Conservation (phyloP, 2,888 invertebrate species). For the Osmoderma eremita region DNA sequence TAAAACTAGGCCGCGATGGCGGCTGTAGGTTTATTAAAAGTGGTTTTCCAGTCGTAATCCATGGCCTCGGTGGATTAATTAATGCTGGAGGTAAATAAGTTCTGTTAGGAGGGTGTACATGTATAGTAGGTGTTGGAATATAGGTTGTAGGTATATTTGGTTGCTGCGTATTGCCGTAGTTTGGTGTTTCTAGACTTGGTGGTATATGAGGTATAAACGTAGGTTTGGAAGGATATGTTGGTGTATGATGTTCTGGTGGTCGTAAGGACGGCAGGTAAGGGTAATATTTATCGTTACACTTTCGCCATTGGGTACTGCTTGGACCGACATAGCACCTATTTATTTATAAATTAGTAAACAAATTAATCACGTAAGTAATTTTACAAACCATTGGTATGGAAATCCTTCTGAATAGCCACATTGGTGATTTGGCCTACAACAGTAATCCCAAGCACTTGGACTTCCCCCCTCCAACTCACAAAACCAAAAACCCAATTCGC, state of each 20-base stretch:
- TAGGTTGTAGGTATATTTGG: slow-evolving; percentile 25
- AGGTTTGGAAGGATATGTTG: slow-evolving; percentile 18
- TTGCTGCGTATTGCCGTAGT: slow-evolving; percentile 40
- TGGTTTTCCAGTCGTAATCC: slow-evolving; percentile 39
- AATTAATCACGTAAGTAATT: slow-evolving; percentile 50
- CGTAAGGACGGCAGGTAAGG: slow-evolving; percentile 67
- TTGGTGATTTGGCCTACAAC: slow-evolving; percentile 82
- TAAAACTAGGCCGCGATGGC: slow-evolving; percentile 49
- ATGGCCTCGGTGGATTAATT: slow-evolving; percentile 39
- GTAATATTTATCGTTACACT: slow-evolving; percentile 85
- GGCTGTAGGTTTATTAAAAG: slow-evolving; percentile 23
- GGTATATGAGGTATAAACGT: slow-evolving; percentile 19
- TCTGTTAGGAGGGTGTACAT: slow-evolving; percentile 30
- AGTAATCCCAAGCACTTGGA: slow-evolving; percentile 84
- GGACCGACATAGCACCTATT: slow-evolving; percentile 86
- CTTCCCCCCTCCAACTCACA: slow-evolving; percentile 82
- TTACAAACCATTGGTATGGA: slow-evolving; percentile 78
- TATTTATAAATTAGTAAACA: slow-evolving; percentile 32
- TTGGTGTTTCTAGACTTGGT: slow-evolving; percentile 37
- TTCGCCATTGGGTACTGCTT: slow-evolving; percentile 83
- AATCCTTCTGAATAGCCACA: slow-evolving; percentile 87
- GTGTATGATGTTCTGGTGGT: slow-evolving; percentile 28
- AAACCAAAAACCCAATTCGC: slow-evolving; percentile 84
- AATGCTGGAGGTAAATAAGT: slow-evolving; percentile 32
- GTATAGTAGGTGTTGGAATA: slow-evolving; percentile 37